Evolutionary conservation across 37 sponge, comb jelly and placozoan species (phyloP).

Genomic region (Trichoplax adhaerens): DNA sequence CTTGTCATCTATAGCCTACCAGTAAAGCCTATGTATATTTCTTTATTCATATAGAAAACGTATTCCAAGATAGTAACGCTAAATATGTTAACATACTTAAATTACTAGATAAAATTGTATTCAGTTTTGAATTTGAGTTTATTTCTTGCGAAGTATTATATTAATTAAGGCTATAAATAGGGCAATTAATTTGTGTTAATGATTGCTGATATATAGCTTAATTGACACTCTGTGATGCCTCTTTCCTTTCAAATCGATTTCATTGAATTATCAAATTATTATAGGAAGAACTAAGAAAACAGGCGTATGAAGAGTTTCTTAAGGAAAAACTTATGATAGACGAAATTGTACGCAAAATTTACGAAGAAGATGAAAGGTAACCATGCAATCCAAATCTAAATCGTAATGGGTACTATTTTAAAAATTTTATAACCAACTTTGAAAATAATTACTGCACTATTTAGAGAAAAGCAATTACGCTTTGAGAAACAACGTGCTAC

Average conservation of each 20-base stretch:
- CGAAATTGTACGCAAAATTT: slow-evolving; percentile 94
- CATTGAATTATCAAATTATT: slow-evolving; percentile 1
- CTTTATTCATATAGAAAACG: no score
- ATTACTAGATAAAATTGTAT: no score
- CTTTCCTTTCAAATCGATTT: neutral
- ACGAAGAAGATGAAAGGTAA: slow-evolving; percentile 79
- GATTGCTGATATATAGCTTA: no score
- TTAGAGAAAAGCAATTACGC: slow-evolving; percentile 49
- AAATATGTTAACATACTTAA: no score
- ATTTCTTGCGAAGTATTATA: no score
- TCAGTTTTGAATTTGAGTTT: no score
- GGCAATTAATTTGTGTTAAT: no score
- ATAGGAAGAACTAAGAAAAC: slow-evolving; percentile 55
- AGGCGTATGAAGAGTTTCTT: slow-evolving; percentile 87
- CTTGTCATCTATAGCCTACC: no score
- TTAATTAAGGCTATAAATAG: no score
- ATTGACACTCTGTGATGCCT: no score
- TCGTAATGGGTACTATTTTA: neutral
- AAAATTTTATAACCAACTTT: neutral
- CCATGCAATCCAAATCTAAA: neutral
- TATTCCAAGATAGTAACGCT: no score
- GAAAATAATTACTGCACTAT: slow-evolving; percentile 42
- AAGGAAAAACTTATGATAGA: slow-evolving; percentile 99
- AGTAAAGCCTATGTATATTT: no score
- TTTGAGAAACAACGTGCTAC: slow-evolving; percentile 22